phyloP scores from a whole-genome alignment of 2,113 vertebrate genomes.

The Irena cyanogastra region DNA sequence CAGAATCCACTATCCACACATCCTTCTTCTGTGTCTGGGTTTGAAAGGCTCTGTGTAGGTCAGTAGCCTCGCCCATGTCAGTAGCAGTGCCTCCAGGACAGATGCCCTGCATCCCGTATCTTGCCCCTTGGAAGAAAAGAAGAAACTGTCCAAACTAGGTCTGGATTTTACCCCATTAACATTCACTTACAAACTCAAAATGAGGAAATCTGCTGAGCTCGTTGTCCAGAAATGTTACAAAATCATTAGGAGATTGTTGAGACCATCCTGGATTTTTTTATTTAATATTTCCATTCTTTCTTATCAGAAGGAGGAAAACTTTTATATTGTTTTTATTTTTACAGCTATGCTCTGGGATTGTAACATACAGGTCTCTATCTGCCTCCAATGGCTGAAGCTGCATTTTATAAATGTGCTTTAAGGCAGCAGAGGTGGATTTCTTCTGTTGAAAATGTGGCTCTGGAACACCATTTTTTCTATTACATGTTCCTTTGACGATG shows the following conservation, averaged over 20 bases:
- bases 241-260: neutral
- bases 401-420: neutral
- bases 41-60: neutral
- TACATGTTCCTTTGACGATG: neutral
- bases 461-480: neutral
- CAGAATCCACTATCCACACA: neutral
- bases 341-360: neutral
- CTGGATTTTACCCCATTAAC: neutral
- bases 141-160: neutral
- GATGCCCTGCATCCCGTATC: neutral
- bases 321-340: neutral
- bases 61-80: rapidly evolving
- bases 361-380: neutral
- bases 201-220: neutral
- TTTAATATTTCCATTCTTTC: neutral
- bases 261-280: neutral
- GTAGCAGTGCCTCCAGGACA: neutral
- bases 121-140: neutral
- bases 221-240: neutral
- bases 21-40: neutral
- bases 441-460: neutral
- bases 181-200: neutral
- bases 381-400: neutral
- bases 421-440: neutral
- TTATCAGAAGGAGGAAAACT: neutral